phyloP scores from a whole-genome alignment of 2,888 invertebrate genomes.

The Cremastobaeus sp. region DNA sequence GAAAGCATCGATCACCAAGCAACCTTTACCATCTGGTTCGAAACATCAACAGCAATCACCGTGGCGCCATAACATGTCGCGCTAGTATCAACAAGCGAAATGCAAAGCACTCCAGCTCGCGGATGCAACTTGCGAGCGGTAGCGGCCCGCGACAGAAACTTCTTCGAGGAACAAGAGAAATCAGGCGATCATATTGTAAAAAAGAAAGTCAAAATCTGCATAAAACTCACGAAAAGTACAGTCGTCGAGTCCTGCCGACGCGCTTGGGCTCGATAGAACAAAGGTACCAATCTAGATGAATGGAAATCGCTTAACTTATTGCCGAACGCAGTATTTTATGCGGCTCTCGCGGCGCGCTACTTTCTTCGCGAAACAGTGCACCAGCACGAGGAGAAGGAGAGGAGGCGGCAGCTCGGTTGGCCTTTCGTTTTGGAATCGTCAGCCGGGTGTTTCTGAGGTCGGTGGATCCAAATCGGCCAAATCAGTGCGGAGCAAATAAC shows the following conservation, averaged over 20 bases:
- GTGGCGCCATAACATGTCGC: conserved; percentile 48
- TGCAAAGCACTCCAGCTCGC: conserved; percentile 24
- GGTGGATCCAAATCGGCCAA: neutral
- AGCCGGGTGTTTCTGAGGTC: neutral
- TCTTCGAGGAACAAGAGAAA: conserved; percentile 40
- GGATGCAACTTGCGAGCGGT: conserved; percentile 65
- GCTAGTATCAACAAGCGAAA: conserved; percentile 34
- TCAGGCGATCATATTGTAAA: conserved; percentile 3
- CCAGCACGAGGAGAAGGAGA: neutral
- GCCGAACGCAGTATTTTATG: conserved; percentile 77
- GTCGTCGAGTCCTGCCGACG: conserved; percentile 56
- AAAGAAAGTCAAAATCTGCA: conserved; percentile 6
- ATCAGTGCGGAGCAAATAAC: neutral
- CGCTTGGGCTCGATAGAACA: conserved; percentile 49
- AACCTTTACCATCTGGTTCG: conserved; percentile 46
- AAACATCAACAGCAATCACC: conserved; percentile 39
- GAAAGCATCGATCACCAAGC: conserved; percentile 59
- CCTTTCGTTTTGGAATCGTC: conserved; percentile 18
- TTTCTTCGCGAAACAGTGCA: conserved; percentile 33
- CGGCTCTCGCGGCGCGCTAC: conserved; percentile 69
- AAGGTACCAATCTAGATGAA: conserved; percentile 57
- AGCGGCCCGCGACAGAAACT: conserved; percentile 65
- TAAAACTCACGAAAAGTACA: conserved; percentile 28
- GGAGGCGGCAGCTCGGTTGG: neutral
- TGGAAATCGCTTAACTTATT: conserved; percentile 75